A percentile compares a stretch with the other conserved stretches of the same genome.
Conservation (phyloP, 1,140 invertebrate species). For the Aporrectodea caliginosa region DNA sequence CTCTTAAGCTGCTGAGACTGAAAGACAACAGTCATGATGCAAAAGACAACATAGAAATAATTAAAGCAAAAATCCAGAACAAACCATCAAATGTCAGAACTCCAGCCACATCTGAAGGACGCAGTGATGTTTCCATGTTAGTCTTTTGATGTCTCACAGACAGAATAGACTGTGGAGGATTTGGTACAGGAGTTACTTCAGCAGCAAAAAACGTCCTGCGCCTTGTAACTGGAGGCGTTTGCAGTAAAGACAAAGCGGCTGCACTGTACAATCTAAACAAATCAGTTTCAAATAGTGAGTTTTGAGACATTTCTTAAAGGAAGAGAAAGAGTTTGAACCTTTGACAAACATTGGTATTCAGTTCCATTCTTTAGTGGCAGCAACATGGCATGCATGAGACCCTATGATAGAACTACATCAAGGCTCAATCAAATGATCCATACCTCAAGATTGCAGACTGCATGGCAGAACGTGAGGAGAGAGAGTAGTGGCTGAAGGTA, state of each 20-base stretch:
- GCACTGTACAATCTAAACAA: neutral
- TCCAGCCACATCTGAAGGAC: neutral
- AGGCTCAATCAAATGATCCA: too few relatives aligned
- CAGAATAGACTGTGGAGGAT: neutral
- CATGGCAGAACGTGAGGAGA: too few relatives aligned
- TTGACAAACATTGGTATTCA: neutral
- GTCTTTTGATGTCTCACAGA: neutral
- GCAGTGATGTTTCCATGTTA: neutral
- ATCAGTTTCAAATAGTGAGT: too few relatives aligned
- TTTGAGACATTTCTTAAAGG: too few relatives aligned
- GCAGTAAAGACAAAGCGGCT: neutral
- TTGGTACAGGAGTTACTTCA: neutral
- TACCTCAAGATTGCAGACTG: too few relatives aligned
- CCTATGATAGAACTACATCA: too few relatives aligned
- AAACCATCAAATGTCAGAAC: neutral
- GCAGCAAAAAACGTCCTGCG: neutral
- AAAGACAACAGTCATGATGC: neutral
- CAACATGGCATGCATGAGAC: too few relatives aligned
- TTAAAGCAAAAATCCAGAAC: neutral
- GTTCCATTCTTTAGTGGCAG: neutral
- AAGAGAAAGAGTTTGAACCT: neutral
- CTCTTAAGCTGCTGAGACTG: neutral
- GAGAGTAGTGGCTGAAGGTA: too few relatives aligned
- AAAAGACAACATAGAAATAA: neutral
- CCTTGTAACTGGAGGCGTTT: neutral